Evolutionary conservation across 2,888 invertebrate species (phyloP).

Genomic region (Chrysolina oricalcia): DNA sequence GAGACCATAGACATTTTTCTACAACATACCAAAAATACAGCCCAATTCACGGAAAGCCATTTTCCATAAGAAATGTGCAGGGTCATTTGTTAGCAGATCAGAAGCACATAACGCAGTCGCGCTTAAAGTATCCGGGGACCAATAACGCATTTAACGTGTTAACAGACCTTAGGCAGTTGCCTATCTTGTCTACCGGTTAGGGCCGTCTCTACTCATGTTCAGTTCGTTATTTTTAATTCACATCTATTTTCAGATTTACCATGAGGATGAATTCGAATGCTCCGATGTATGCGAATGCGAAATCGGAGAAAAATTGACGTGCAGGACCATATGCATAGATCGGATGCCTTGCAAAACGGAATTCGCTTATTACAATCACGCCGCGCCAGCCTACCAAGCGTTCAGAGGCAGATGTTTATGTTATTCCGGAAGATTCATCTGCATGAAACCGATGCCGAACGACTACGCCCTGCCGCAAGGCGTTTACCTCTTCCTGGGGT

Average conservation of each 20-base stretch:
- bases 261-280: constrained; percentile 90
- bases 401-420: constrained; percentile 90
- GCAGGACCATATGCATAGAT: constrained; percentile 92
- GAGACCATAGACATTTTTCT: too few relatives aligned
- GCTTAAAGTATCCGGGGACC: too few relatives aligned
- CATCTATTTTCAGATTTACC: constrained; percentile 79
- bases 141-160: too few relatives aligned
- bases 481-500: constrained; percentile 90
- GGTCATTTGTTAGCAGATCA: too few relatives aligned
- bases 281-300: constrained; percentile 93
- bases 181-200: too few relatives aligned
- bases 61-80: too few relatives aligned
- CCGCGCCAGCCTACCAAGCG: constrained; percentile 92
- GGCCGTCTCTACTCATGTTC: too few relatives aligned
- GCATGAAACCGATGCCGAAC: constrained; percentile 88
- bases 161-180: too few relatives aligned
- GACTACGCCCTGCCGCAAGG: constrained; percentile 88
- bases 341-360: constrained; percentile 90
- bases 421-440: constrained; percentile 92
- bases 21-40: too few relatives aligned
- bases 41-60: too few relatives aligned
- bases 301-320: constrained; percentile 83
- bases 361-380: constrained; percentile 92
- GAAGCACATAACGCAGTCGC: too few relatives aligned
- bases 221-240: background rate